These are phyloP conservation scores for Drosophila merina DNA, from an alignment of 2,888 invertebrate species.

Conservation along the genomic window DNA sequence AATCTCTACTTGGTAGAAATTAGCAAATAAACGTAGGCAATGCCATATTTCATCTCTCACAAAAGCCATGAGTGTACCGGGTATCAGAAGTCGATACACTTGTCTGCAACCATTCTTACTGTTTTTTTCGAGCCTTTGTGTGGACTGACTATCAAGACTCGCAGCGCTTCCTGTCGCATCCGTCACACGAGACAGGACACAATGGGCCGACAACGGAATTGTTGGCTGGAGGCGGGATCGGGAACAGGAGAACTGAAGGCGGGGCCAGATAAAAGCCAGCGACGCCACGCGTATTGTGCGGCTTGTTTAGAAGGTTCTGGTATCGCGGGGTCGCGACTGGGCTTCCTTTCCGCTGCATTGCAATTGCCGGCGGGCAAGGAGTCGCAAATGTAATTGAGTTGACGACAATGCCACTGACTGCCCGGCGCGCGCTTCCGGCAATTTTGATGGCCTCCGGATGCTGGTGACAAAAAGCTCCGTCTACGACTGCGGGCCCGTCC, in stretches of 20 bases:
- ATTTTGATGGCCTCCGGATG: conserved; percentile 71
- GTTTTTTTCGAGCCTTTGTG: conserved; percentile 32
- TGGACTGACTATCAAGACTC: conserved; percentile 57
- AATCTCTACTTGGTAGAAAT: too few species aligned
- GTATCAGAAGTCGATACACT: neutral
- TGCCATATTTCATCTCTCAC: neutral
- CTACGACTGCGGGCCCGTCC: conserved; percentile 1
- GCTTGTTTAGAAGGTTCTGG: conserved; percentile 59
- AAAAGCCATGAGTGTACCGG: neutral
- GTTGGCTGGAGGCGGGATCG: conserved; percentile 20
- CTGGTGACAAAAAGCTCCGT: conserved; percentile 55
- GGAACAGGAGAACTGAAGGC: conserved; percentile 17
- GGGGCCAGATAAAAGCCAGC: conserved; percentile 61
- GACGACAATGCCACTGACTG: conserved; percentile 60
- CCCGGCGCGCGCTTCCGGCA: conserved; percentile 69
- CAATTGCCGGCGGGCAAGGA: conserved; percentile 45
- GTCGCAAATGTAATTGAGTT: conserved; percentile 73
- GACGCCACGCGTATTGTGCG: conserved; percentile 64
- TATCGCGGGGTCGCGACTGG: conserved; percentile 26
- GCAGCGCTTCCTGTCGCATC: conserved; percentile 69
- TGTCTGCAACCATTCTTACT: neutral
- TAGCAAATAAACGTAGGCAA: neutral
- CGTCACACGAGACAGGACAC: conserved; percentile 66
- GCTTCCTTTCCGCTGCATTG: conserved; percentile 30
- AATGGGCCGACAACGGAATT: conserved; percentile 37